phyloP scores from a whole-genome alignment of 1,140 invertebrate species.

The Scaptomyza pallida region DNA sequence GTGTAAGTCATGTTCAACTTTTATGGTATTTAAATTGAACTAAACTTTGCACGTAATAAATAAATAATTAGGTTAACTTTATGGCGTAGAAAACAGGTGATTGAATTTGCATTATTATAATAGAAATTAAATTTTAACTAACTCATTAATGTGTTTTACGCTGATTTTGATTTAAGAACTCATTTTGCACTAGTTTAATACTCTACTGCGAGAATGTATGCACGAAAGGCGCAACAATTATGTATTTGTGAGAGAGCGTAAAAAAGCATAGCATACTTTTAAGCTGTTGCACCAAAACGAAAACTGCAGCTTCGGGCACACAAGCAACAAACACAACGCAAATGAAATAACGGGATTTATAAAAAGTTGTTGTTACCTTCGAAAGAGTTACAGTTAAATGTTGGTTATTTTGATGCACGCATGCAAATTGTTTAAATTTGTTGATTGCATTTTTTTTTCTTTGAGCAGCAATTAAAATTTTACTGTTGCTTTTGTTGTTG shows the following conservation, averaged over 20 bases:
- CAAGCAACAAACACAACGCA: background rate
- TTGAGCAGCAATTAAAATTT: constrained; percentile 16
- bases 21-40: background rate
- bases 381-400: constrained; percentile 27
- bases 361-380: constrained; percentile 28
- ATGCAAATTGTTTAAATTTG: constrained; percentile 33
- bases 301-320: constrained; percentile 14
- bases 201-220: no score
- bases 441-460: constrained; percentile 10
- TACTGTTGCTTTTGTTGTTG: constrained; percentile 39
- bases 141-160: no score
- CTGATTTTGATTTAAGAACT: no score
- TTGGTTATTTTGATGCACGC: constrained; percentile 12
- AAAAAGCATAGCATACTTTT: constrained; percentile 64
- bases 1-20: background rate
- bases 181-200: background rate
- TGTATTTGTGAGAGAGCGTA: background rate
- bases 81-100: no score
- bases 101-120: background rate
- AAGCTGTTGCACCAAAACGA: constrained; percentile 66
- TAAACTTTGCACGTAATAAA: background rate
- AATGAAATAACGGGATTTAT: background rate
- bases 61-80: background rate
- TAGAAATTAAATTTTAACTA: background rate
- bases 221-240: constrained; percentile 40